Evolutionary conservation across 2,797 vertebrate genomes (phyloP), one percentile per base, ranked within the genome.

Genomic region (Novumbra hubbsi): DNA sequence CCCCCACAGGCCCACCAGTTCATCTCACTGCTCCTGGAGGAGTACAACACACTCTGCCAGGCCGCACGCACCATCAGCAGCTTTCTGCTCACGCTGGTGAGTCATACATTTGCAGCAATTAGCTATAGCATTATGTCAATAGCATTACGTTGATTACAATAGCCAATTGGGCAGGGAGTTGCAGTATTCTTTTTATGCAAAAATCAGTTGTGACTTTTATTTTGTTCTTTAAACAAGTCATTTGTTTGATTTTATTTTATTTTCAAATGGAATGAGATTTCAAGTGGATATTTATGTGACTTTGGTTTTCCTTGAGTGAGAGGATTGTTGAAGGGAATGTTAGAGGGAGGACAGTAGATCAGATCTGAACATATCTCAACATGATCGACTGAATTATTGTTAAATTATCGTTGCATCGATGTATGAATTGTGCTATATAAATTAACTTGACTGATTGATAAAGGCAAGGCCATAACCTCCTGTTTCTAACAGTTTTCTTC

Each of bases 41-140:
- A 99, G 86, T 99, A 99, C 79, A 93, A 88, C 4, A 95, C 97
- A 55, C 96, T 99, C 83, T 99, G 98, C 81, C 97, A 98, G 92
- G 98, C 98, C 1, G 96, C 98, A 0, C 95, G 95, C 90, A 98
- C 96, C 89, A 97, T 99, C 92, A 97, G 97, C 94, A 92, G 95
- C 86, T 99, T 99, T 89, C 95, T 99, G 4, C 93, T 97, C 92
- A 99, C 98, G 52, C 94, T 99, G 97, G 97, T 99, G 82, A 91
- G 95, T 80, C 62, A 21, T 24, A 9, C 55, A 9, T 11, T 57
- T 8, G 1, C 11, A 7, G 41, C 41, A 41, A 21, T 57, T 28
- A 30, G 27, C 14, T 4, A 63, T 28, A 63, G 52, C 52, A n/a
- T n/a, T 55, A 1, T 8, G n/a, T 38, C 41, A 11, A 27, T 60